Conservation (phyloP, 2,797 vertebrate genomes). For the Crenichthys baileyi region DNA sequence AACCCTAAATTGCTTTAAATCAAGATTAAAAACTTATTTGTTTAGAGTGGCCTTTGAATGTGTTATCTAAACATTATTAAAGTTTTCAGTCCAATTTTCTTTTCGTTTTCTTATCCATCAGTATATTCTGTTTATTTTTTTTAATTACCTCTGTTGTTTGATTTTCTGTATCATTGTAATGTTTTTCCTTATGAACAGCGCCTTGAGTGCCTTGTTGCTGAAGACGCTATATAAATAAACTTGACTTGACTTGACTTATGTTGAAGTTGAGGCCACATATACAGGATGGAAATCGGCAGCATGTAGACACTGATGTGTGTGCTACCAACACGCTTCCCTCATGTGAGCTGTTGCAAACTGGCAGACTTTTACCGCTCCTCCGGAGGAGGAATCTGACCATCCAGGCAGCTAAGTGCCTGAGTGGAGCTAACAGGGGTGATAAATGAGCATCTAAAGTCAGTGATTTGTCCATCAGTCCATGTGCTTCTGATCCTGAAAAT, state of each 20-base stretch:
- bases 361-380: conserved; percentile 60
- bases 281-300: conserved; percentile 57
- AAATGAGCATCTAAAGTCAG: conserved; percentile 42
- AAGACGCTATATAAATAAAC: too few relatives aligned
- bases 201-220: too few relatives aligned
- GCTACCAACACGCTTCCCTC: conserved; percentile 58
- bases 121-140: too few relatives aligned
- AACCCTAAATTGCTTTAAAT: too few relatives aligned
- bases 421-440: conserved; percentile 42
- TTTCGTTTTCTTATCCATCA: too few relatives aligned
- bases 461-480: conserved; percentile 59
- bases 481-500: conserved; percentile 62
- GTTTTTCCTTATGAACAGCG: too few relatives aligned
- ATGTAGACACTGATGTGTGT: conserved; percentile 66
- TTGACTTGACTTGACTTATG: background rate
- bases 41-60: too few relatives aligned
- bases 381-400: conserved; percentile 57
- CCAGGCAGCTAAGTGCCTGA: conserved; percentile 49
- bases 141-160: too few relatives aligned
- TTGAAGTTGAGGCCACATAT: conserved; percentile 44
- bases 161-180: too few relatives aligned
- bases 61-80: too few relatives aligned
- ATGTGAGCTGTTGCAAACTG: conserved; percentile 43
- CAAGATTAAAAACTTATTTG: too few relatives aligned
- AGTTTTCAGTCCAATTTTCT: too few relatives aligned